Percentiles rank a stretch among this genome's conserved stretches.
phyloP scores from a whole-genome alignment of 2,888 invertebrate genomes.

The Anodontia alba region DNA sequence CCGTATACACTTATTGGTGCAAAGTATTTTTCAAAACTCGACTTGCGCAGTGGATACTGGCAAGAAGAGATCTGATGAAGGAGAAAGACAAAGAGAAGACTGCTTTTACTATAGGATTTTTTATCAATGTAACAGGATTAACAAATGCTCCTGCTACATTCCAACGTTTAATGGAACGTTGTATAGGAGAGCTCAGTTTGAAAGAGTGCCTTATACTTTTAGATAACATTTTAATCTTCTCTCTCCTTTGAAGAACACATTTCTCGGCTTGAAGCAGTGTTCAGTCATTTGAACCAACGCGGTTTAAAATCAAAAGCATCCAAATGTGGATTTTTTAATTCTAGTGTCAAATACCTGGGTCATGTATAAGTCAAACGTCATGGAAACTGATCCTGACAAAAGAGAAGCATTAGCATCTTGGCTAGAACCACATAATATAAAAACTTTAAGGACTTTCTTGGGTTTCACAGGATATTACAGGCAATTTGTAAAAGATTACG shows the following conservation, averaged over 20 bases:
- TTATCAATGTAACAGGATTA: background rate
- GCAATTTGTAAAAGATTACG: too few species aligned
- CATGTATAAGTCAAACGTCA: background rate
- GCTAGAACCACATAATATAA: background rate
- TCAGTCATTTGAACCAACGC: background rate
- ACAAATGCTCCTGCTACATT: background rate
- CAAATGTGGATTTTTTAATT: background rate
- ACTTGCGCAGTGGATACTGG: slow-evolving; percentile 4
- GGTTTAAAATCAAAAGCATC: background rate
- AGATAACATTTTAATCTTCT: background rate
- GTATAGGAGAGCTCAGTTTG: background rate
- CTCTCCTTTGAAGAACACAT: background rate
- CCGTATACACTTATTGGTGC: background rate
- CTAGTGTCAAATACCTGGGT: background rate
- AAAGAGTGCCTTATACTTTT: background rate
- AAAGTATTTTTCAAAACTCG: slow-evolving; percentile 13
- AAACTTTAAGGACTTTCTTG: background rate
- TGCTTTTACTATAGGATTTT: slow-evolving; percentile 3
- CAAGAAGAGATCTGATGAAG: background rate
- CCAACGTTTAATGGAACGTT: too few species aligned
- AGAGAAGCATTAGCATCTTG: background rate
- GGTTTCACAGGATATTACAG: slow-evolving; percentile 2
- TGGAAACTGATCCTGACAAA: background rate
- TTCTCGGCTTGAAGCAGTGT: background rate
- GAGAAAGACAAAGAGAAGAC: background rate